Base-by-base conservation (phyloP, 2,113 vertebrate genomes). In the Neodontobutis hainanensis region DNA sequence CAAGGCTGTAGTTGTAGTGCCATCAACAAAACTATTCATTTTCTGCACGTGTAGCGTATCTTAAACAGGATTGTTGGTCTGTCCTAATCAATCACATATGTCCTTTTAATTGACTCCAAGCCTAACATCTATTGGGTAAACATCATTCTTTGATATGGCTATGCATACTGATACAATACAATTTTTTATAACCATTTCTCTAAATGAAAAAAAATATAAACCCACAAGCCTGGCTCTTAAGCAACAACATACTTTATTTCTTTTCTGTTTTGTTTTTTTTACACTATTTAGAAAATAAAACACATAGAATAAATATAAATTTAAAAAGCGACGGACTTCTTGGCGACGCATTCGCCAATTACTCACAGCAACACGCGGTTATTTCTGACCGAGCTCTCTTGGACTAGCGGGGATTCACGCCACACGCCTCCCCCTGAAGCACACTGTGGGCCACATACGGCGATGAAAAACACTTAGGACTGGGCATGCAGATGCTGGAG, bases 221-320 rank as follows among this genome's bases (percentile, higher is more conserved):
- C 12, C 40, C 14, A 32, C 67, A 42, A 35, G 11, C 35, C 0
- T 52, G 11, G 35, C 27, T 73, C 53, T 70, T 88, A 81, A 64
- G 80, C 85, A 91, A 90, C 87, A 86, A 79, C 81, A 68, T 84
- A 75, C 81, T 91, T 90, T 90, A 89, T 91, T 91, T 86, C 4
- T 68, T 87, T 81, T 85, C 81, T 68, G 65, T 88, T 89, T 27
- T 2, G 19, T 27, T 27, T 27, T 27, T 89, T 91, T 73, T 90
- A 85, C 83, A 89, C 85, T 83, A 82, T 88, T 88, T 88, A 88
- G 69, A 92, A 92, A 93, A 92, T 85, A 87, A 90, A 91, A 90
- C 88, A 92, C 89, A 89, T 76, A 84, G 84, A 90, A 93, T 93
- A 92, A 92, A 93, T 92, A 93, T 83, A 92, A 91, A 92, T 85